Evolutionary conservation across 2,888 invertebrate species (phyloP).

Genomic region (Archips xylosteana): DNA sequence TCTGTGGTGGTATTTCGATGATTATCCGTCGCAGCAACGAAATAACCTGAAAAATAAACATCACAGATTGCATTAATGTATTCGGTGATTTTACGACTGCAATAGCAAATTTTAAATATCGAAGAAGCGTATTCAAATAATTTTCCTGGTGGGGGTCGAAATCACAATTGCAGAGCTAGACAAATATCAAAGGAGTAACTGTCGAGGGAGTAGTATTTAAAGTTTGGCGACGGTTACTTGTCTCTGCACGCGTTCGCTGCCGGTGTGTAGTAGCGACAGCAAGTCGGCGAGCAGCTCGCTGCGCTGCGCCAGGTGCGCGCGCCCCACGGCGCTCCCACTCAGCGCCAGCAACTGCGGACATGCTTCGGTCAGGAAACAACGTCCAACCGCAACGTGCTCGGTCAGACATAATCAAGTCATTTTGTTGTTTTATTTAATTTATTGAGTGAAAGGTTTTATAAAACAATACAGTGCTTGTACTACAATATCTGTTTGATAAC

Average conservation of each 20-base stretch:
- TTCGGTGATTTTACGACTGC: background rate
- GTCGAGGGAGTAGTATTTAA: background rate
- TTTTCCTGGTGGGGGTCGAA: background rate
- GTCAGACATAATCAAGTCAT: no score
- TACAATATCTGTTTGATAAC: no score
- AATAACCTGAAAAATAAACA: constrained; percentile 87
- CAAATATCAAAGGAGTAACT: background rate
- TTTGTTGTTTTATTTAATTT: no score
- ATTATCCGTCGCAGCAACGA: constrained; percentile 94
- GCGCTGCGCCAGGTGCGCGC: constrained; percentile 96
- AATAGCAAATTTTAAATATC: background rate
- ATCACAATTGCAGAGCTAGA: no score
- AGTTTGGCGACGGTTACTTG: constrained; percentile 87
- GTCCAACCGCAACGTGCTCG: no score
- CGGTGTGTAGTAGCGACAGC: constrained; percentile 95
- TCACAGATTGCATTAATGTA: background rate
- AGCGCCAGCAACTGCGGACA: constrained; percentile 89
- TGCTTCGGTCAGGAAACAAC: background rate
- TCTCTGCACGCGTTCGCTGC: constrained; percentile 97
- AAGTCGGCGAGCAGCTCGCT: constrained; percentile 93
- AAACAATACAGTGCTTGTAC: no score
- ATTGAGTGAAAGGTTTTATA: no score
- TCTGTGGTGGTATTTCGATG: constrained; percentile 95
- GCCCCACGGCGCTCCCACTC: constrained; percentile 96
- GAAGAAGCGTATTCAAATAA: background rate